phyloP scores from a whole-genome alignment of 2,797 vertebrate species.

The Peromyscus attwateri region DNA sequence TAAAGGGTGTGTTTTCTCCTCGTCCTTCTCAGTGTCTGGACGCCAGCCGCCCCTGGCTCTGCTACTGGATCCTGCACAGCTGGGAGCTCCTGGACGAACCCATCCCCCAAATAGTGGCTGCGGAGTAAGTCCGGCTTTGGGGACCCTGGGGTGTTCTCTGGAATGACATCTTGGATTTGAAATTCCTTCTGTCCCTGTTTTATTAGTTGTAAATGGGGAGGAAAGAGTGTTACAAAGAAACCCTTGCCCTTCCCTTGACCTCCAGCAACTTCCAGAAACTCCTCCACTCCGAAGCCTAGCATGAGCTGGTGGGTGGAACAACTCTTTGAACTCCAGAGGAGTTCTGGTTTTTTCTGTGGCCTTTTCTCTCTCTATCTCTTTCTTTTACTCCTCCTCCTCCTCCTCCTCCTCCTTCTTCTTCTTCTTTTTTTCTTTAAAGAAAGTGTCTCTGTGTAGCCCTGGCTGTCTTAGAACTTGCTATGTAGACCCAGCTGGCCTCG shows the following conservation, averaged over 20 bases:
- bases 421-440: not conserved
- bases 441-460: not conserved
- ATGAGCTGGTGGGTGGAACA: constrained; percentile 62
- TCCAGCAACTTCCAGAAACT: constrained; percentile 69
- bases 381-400: fast-evolving
- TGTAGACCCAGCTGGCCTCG: not conserved
- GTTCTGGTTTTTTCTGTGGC: constrained; percentile 58
- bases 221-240: not conserved
- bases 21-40: constrained; percentile 93
- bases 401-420: fast-evolving
- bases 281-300: constrained; percentile 40
- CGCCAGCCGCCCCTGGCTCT: constrained; percentile 92
- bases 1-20: constrained; percentile 71
- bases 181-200: constrained; percentile 17
- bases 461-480: not conserved
- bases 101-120: constrained; percentile 92
- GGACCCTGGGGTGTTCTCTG: not conserved
- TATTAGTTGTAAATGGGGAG: constrained; percentile 42
- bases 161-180: not conserved
- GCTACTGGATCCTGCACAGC: constrained; percentile 94
- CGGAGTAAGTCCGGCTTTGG: constrained; percentile 91
- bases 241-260: constrained; percentile 64
- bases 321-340: constrained; percentile 75
- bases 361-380: too few relatives aligned
- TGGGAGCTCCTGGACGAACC: constrained; percentile 96